Evolutionary conservation across 2,888 invertebrate genomes (phyloP), one percentile per base, ranked within the genome.

Genomic region (Synergus japonicus): DNA sequence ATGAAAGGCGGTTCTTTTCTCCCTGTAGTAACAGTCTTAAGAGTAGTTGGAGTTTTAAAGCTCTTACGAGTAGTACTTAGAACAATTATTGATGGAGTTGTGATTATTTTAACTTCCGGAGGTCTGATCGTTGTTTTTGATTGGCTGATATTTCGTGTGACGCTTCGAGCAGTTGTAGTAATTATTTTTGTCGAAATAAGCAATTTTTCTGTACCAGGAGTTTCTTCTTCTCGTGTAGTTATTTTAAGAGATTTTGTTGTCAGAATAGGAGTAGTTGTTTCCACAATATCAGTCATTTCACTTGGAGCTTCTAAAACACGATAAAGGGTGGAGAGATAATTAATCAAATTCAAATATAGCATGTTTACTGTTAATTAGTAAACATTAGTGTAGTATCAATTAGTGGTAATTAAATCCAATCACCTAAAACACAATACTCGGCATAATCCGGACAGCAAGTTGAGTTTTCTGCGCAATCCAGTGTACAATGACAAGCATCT

Each of bases 381-480:
- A 29, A 29, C 29, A 29, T 29, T 29, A 29, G 29, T 29, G 29
- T 29, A 1, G 2, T 22, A 29, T 29, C 3, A 29, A 29, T 29
- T 29, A 29, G 29, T 29, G 29, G 29, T 29, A 29, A 5, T 46
- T 3, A 49, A 60, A 9, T 60, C 2, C 12, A 60, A 22, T 22
- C 4, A 60, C 93, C 92, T 67, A 93, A 92, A 12, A 94, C 86
- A 86, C 96, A 96, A 2, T 93, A 86, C 7, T 94, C 94, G 2
- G 93, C 89, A 89, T 93, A 96, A 90, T 97, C 96, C 0, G 93
- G 93, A 85, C 97, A 97, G 88, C 97, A 97, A 37, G 93, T 93
- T 0, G 92, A 92, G 0, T 90, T 88, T 0, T 92, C 87, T 1
- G 93, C 88, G 85, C 97, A 97, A 0, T 91, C 88, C 0, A 92